A percentile compares a stretch with the other conserved stretches of the same genome.
These are phyloP conservation scores for Anabas testudineus DNA, from an alignment of 2,797 vertebrate species.

Conservation along the genomic window DNA sequence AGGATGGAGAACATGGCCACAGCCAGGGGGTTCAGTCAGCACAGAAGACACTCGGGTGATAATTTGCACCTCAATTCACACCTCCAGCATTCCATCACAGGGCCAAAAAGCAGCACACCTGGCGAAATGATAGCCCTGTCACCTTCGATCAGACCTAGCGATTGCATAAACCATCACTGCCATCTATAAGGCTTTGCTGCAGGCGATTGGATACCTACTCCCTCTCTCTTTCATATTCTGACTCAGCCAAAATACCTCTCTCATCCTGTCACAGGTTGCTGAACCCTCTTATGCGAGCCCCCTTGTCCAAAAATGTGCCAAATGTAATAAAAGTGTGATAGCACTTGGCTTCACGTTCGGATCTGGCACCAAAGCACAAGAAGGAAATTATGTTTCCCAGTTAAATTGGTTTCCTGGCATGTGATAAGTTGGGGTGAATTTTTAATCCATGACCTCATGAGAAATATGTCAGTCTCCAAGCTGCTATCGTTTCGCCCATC, in stretches of 20 bases:
- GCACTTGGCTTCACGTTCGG: constrained; percentile 55
- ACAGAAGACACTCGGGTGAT: constrained; percentile 54
- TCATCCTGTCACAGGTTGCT: constrained; percentile 56
- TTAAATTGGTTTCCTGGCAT: constrained; percentile 75
- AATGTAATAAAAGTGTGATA: constrained; percentile 71
- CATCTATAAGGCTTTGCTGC: constrained; percentile 44
- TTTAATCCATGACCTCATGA: constrained; percentile 71
- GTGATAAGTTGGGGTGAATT: constrained; percentile 71
- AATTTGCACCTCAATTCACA: constrained; percentile 67
- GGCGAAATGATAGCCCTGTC: constrained; percentile 48
- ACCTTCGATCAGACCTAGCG: constrained; percentile 46
- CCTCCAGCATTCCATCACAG: constrained; percentile 60
- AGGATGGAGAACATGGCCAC: constrained; percentile 30
- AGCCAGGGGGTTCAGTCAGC: constrained; percentile 12
- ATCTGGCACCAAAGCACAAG: constrained; percentile 54
- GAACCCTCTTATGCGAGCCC: constrained; percentile 47
- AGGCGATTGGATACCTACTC: constrained; percentile 37
- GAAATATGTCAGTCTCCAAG: constrained; percentile 64
- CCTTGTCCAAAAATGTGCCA: constrained; percentile 67
- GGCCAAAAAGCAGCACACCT: constrained; percentile 41
- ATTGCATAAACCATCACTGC: constrained; percentile 44
- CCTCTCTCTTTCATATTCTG: constrained; percentile 17
- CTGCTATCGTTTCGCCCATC: constrained; percentile 47
- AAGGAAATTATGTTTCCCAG: constrained; percentile 68
- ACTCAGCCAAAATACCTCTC: constrained; percentile 50